A percentile compares a stretch with the other conserved stretches of the same genome.
Evolutionary conservation across 2,888 invertebrate genomes (phyloP).

Genomic region (Pomacea canaliculata): DNA sequence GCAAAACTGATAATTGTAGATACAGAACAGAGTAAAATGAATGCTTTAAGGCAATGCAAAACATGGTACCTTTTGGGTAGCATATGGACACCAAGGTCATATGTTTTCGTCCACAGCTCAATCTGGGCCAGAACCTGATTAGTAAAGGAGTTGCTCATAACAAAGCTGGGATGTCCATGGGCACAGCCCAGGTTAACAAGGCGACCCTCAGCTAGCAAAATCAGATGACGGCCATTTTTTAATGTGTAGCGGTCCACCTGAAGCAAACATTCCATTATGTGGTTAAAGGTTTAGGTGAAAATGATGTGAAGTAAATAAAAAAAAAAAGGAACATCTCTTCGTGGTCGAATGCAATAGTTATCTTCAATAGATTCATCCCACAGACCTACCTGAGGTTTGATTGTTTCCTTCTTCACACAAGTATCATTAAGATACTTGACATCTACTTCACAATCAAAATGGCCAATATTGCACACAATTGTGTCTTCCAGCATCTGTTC

Average conservation of each 20-base stretch:
- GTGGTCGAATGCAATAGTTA: no score
- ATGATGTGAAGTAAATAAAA: no score
- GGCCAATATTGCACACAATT: slow-evolving; percentile 99
- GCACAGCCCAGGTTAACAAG: slow-evolving; percentile 98
- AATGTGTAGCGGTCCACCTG: slow-evolving; percentile 89
- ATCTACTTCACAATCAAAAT: slow-evolving; percentile 98
- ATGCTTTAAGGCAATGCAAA: neutral
- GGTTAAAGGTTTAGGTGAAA: no score
- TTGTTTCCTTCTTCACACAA: slow-evolving; percentile 86
- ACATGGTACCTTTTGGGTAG: slow-evolving; percentile 85
- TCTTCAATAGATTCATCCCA: no score
- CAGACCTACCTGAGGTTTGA: slow-evolving; percentile 89
- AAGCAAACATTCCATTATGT: neutral
- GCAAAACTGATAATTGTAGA: no score
- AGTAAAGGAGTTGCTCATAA: slow-evolving; percentile 99
- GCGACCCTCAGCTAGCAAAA: slow-evolving; percentile 95
- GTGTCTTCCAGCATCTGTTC: slow-evolving; percentile 93
- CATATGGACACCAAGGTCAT: slow-evolving; percentile 90
- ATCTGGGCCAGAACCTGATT: slow-evolving; percentile 99
- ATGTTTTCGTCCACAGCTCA: slow-evolving; percentile 95
- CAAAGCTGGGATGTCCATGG: slow-evolving; percentile 98
- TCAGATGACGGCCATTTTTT: slow-evolving; percentile 90
- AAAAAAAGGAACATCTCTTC: no score
- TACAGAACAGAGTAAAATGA: no score
- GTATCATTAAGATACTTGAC: slow-evolving; percentile 95